Base-by-base conservation (phyloP, 1,140 invertebrate genomes). In the Hypothenemus hampei region DNA sequence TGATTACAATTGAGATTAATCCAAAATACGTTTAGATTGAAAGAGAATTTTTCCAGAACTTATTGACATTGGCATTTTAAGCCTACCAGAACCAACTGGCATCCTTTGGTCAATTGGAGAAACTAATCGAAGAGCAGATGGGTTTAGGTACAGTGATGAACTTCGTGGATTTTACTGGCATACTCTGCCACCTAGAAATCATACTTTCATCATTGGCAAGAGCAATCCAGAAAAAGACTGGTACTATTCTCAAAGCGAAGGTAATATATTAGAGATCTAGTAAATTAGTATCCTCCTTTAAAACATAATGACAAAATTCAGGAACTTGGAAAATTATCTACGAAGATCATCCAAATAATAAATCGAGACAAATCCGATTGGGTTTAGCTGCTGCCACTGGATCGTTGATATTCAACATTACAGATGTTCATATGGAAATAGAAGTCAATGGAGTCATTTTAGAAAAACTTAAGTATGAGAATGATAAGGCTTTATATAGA, bases 41-140 rank as follows among this genome's bases (percentile, higher is more conserved):
- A n/a, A n/a, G n/a, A n/a, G n/a, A n/a, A n/a, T n/a, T n/a, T n/a
- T n/a, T n/a, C n/a, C n/a, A n/a, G n/a, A n/a, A n/a, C n/a, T n/a
- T n/a, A n/a, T n/a, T n/a, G 39, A 40, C 15, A 10, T 40, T 20
- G 39, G 35, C 7, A 16, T 8, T 15, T 20, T 44, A 10, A 18
- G 33, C 10, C 44, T 46, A n/a, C 44, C 44, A 33, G 44, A 46
- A 33, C 44, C 44, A 4, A 46, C 44, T 21, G 44, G 26, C 16
- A 46, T 46, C 33, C n/a, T 46, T 3, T 46, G 44, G 44, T 31
- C 44, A 11, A 46, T 46, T 19, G 44, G 44, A 18, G 16, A 46
- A 46, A 46, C 44, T 11, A 33, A 46, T 19, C 44, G 44, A 4
- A 26, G 29, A 33, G 16, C 24, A 11, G 44, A 46, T 33, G 26